These are phyloP conservation scores for Diadophis punctatus DNA, from an alignment of 2,113 vertebrate genomes.

Conservation along the genomic window DNA sequence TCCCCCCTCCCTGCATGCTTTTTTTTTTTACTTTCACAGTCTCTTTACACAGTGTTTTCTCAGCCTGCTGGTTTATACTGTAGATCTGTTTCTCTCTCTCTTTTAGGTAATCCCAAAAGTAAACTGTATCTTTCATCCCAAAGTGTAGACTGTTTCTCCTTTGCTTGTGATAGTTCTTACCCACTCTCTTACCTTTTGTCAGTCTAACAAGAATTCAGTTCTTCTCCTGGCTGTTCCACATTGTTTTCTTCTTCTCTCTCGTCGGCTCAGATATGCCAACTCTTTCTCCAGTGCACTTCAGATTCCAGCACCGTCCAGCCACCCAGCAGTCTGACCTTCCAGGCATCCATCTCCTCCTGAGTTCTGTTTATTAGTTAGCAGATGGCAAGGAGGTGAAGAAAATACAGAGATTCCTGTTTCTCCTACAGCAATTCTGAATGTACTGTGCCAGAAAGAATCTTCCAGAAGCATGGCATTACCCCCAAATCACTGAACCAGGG, in stretches of 20 bases:
- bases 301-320: neutral
- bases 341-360: neutral
- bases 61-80: neutral
- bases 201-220: neutral
- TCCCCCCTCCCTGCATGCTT: neutral
- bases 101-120: neutral
- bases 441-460: neutral
- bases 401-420: neutral
- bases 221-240: neutral
- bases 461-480: neutral
- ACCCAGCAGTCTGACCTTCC: neutral
- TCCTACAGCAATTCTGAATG: neutral
- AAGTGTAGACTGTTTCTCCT: neutral
- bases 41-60: neutral
- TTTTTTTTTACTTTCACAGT: neutral
- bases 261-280: neutral
- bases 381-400: neutral
- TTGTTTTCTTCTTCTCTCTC: neutral
- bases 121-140: neutral
- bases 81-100: neutral
- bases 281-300: neutral
- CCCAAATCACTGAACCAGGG: neutral
- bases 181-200: neutral
- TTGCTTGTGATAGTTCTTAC: neutral
- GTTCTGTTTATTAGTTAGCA: neutral